Evolutionary conservation across 1,140 invertebrate genomes (phyloP).

Genomic region (Adelges cooleyi): DNA sequence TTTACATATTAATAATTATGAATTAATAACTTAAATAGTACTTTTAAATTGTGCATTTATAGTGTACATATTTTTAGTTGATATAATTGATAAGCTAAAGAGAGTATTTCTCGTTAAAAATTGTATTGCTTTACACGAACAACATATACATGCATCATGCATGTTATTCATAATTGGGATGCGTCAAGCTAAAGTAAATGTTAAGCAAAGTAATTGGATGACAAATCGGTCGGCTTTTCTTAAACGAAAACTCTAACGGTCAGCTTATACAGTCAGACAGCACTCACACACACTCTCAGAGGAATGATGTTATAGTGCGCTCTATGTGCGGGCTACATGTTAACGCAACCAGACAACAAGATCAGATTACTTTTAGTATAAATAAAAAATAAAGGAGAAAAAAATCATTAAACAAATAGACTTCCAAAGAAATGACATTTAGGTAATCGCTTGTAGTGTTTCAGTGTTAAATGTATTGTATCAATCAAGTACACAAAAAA

Average conservation of each 20-base stretch:
- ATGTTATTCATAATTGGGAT: not conserved
- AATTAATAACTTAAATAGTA: no score
- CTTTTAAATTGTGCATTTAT: no score
- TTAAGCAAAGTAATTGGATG: constrained; percentile 20
- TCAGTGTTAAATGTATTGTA: no score
- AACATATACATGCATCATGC: not conserved
- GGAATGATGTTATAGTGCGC: not conserved
- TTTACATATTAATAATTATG: no score
- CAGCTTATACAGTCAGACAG: not conserved
- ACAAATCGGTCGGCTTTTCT: constrained; percentile 22
- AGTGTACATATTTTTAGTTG: no score
- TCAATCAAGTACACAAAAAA: no score
- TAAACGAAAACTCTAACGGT: constrained; percentile 16
- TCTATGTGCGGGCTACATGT: not conserved
- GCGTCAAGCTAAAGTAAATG: not conserved
- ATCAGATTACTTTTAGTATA: not conserved
- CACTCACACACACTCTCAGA: not conserved
- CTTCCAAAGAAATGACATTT: no score
- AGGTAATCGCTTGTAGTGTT: no score
- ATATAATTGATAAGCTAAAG: no score
- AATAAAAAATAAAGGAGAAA: not conserved
- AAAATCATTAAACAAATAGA: not conserved
- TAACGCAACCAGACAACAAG: not conserved
- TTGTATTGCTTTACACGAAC: no score
- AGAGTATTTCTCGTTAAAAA: no score